Evolutionary conservation across 92 coral and sea anemone genomes (phyloP), one percentile per base, ranked within the genome.

Genomic region (Heliopora coerulea): DNA sequence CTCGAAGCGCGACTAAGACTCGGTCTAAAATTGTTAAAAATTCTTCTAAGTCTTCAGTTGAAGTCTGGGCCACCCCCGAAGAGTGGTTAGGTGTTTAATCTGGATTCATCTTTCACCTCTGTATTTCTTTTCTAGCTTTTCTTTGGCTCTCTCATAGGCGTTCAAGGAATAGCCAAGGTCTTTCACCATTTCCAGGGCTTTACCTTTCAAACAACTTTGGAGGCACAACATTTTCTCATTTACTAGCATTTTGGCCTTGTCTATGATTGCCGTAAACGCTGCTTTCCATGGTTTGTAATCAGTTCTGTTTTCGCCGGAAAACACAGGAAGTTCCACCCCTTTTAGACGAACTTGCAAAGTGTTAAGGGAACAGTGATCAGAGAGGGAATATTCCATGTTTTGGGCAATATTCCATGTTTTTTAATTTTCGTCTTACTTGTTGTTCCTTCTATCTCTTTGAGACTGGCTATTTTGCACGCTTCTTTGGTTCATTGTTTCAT

Each of bases 401-500:
- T n/a, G n/a, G n/a, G n/a, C n/a, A n/a, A n/a, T n/a, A n/a, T n/a
- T n/a, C n/a, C n/a, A n/a, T n/a, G n/a, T n/a, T n/a, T n/a, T n/a
- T n/a, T n/a, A n/a, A n/a, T n/a, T n/a, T n/a, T n/a, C n/a, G n/a
- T n/a, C n/a, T n/a, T n/a, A n/a, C n/a, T n/a, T n/a, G n/a, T 56
- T 33, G 41, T 60, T 49, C 75, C 72, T 72, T 64, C 44, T 73
- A 20, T 32, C 52, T 80, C 21, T 60, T 57, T 80, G 46, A 70
- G 66, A 44, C 32, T 42, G 34, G 80, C 81, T 35, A 80, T 57
- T 52, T 80, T 80, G 42, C 74, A 33, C 54, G 80, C 84, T 62
- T 80, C 84, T n/a, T 73, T 80, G 19, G 81, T 59, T 39, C 74
- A 35, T 68, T 81, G n/a, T n/a, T n/a, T n/a, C n/a, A n/a, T n/a